A percentile compares a stretch with the other conserved stretches of the same genome.
phyloP scores from a whole-genome alignment of 2,797 vertebrate species.

The Melanogrammus aeglefinus region DNA sequence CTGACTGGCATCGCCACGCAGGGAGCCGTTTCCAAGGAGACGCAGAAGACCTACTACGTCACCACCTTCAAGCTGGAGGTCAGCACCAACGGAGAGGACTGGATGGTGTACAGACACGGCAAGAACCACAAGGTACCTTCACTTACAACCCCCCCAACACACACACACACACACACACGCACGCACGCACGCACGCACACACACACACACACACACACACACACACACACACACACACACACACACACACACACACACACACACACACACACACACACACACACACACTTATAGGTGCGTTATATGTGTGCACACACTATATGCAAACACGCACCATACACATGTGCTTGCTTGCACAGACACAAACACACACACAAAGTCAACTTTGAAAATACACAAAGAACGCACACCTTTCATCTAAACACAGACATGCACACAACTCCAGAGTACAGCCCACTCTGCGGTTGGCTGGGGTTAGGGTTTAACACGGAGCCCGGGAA shows the following conservation, averaged over 20 bases:
- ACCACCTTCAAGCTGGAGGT: conserved; percentile 94
- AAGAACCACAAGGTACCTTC: conserved; percentile 93
- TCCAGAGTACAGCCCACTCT: too few relatives aligned
- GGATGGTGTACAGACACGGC: conserved; percentile 97
- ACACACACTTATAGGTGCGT: neutral
- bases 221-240: too few relatives aligned
- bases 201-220: neutral
- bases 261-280: conserved; percentile 14
- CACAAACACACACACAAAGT: too few relatives aligned
- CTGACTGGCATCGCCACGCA: conserved; percentile 95
- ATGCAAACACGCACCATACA: neutral
- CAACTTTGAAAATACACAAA: conserved; percentile 24
- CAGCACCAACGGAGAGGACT: conserved; percentile 98
- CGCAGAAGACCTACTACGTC: conserved; percentile 88
- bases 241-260: conserved; percentile 11
- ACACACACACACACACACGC: neutral
- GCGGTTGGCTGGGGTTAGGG: too few relatives aligned
- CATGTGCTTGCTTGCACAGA: too few relatives aligned
- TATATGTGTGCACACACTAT: neutral
- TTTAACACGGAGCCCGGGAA: too few relatives aligned
- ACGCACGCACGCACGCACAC: neutral
- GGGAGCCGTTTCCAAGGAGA: conserved; percentile 94
- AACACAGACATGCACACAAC: conserved; percentile 10
- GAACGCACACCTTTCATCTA: conserved; percentile 12
- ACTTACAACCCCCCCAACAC: conserved; percentile 4